Conservation (phyloP, 2,797 vertebrate species). For the Spheniscus humboldti region DNA sequence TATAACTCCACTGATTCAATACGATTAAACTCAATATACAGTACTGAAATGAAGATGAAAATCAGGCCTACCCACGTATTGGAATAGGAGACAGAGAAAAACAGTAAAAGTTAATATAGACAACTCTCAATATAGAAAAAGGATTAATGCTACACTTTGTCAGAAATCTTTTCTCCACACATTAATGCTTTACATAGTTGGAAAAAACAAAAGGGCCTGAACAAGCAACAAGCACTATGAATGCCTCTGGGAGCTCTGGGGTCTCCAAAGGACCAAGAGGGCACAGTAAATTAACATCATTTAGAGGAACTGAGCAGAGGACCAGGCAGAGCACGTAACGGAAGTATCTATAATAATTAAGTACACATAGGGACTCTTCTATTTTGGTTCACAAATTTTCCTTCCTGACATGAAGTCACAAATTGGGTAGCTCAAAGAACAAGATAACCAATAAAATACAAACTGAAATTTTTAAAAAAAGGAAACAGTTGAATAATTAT, state of each 20-base stretch:
- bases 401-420: neutral
- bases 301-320: neutral
- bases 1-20: neutral
- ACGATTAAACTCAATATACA: accelerated
- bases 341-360: neutral
- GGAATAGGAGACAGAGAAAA: neutral
- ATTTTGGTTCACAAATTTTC: neutral
- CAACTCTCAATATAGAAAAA: neutral
- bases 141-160: neutral
- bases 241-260: neutral
- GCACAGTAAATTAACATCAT: neutral
- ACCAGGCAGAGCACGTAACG: neutral
- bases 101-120: neutral
- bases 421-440: neutral
- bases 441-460: neutral
- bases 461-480: neutral
- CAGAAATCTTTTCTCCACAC: neutral
- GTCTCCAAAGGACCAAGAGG: neutral
- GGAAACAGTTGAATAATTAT: neutral
- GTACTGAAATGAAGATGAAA: neutral
- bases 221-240: neutral
- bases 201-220: neutral
- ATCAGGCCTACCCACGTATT: neutral
- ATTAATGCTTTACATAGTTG: neutral
- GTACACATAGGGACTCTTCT: neutral